Base-by-base conservation (phyloP, 2,113 vertebrate species). In the Pelodiscus sinensis region DNA sequence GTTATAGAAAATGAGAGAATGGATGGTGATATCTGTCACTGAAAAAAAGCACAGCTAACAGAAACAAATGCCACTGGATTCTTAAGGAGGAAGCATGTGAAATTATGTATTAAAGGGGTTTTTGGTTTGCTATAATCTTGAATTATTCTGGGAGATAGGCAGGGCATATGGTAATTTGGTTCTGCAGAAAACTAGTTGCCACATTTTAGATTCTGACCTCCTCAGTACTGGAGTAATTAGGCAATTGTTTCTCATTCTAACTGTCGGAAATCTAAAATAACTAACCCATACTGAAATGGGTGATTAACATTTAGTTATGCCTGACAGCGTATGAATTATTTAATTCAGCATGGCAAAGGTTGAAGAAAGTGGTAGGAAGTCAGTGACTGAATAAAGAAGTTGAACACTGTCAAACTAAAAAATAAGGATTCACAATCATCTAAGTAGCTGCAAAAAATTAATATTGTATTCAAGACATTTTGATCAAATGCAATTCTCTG, bases 61-160 rank as follows among this genome's bases (percentile, higher is more conserved):
- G 68, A 73, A 73, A 21, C n/a, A 73, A 73, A 73, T 38, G 68
- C 6, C 62, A 31, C 29, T 65, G 62, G 62, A 65, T 65, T 81
- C 1, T 0, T 85, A 54, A 27, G 75, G 54, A 0, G 0, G 25
- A 7, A 73, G 18, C 57, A 38, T 65, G 9, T 29, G 1, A 16
- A 91, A 10, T 73, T 89, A 75, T 2, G 56, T 94, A 88, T 55
- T 56, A 29, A 21, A 4, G 56, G 82, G 79, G 62, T 31, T 3
- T 65, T 65, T 29, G 44, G 65, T 68, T 68, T 68, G 31, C 29
- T 68, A n/a, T n/a, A 19, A 57, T 56, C 6, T 75, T 68, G 52
- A 73, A 19, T 44, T 65, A 73, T 60, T n/a, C 25, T 57, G 71
- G 21, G 44, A 75, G 38, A 44, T 21, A 8, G 18, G n/a, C 68